These are phyloP conservation scores for Melolontha melolontha DNA, from an alignment of 2,888 invertebrate species.

Conservation along the genomic window DNA sequence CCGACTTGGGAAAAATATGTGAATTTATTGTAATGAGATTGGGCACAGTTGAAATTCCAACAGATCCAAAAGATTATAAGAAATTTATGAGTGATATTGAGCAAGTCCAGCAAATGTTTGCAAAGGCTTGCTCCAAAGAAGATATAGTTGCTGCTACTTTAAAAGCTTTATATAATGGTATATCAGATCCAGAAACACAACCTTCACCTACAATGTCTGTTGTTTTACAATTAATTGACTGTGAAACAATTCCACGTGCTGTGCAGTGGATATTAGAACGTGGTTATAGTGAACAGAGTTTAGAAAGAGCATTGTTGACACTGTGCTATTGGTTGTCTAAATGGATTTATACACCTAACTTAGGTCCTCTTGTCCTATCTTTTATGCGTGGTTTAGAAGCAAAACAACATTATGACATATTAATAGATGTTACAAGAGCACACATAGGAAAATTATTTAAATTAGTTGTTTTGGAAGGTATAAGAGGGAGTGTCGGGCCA, in stretches of 20 bases:
- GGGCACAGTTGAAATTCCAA: constrained; percentile 63
- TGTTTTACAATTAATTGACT: constrained; percentile 70
- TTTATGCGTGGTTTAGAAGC: constrained; percentile 74
- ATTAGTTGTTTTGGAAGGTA: constrained; percentile 69
- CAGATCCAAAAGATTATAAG: constrained; percentile 56
- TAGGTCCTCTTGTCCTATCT: constrained; percentile 76
- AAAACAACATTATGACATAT: constrained; percentile 64
- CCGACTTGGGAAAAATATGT: constrained; percentile 67
- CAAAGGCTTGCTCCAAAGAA: constrained; percentile 61
- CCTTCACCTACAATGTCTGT: constrained; percentile 72
- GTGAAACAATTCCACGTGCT: constrained; percentile 60
- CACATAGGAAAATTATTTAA: constrained; percentile 72
- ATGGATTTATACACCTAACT: constrained; percentile 73
- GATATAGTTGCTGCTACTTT: constrained; percentile 70
- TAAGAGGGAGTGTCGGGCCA: constrained; percentile 70
- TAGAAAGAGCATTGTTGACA: constrained; percentile 73
- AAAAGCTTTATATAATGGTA: constrained; percentile 71
- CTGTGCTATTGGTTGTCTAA: constrained; percentile 77
- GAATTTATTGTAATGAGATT: constrained; percentile 68
- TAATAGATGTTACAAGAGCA: constrained; percentile 72
- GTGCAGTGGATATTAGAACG: constrained; percentile 65
- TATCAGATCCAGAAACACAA: constrained; percentile 71
- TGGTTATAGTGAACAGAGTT: constrained; percentile 66
- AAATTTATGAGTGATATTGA: constrained; percentile 60
- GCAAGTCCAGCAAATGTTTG: constrained; percentile 58